Percentiles rank a stretch among this genome's conserved stretches.
Evolutionary conservation across 2,113 vertebrate genomes (phyloP).

Genomic region (Trochalopteron elliotii): DNA sequence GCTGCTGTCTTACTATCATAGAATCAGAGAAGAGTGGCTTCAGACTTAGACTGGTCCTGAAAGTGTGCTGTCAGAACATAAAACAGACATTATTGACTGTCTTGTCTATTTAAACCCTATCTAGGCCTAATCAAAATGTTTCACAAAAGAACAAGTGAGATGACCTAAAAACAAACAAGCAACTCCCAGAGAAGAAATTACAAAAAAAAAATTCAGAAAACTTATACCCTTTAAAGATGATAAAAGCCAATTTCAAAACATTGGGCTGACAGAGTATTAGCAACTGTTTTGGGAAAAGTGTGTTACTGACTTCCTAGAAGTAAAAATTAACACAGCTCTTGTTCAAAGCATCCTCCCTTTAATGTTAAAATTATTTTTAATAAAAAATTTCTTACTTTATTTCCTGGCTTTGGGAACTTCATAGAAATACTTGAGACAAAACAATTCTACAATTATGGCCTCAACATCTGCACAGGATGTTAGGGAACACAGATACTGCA

Average conservation of each 20-base stretch:
- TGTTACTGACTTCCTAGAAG: neutral
- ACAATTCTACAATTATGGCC: neutral
- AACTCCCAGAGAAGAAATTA: neutral
- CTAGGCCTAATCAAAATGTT: neutral
- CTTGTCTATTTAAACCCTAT: neutral
- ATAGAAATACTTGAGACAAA: neutral
- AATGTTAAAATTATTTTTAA: neutral
- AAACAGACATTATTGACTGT: neutral
- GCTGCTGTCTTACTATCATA: neutral
- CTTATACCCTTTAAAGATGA: neutral
- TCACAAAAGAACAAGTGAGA: neutral
- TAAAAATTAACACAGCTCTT: neutral
- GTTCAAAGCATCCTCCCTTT: neutral
- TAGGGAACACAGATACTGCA: neutral
- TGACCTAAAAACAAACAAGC: neutral
- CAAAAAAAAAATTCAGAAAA: neutral
- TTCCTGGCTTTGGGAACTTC: neutral
- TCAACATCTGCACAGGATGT: neutral
- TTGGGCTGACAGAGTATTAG: neutral
- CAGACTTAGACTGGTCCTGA: neutral
- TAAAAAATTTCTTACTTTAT: neutral
- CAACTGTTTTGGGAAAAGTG: neutral
- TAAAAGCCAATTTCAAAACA: neutral
- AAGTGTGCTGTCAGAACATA: neutral
- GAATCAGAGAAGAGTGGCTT: neutral